These are phyloP conservation scores for Phaethornis superciliosus DNA, from an alignment of 2,113 vertebrate genomes.

Conservation along the genomic window DNA sequence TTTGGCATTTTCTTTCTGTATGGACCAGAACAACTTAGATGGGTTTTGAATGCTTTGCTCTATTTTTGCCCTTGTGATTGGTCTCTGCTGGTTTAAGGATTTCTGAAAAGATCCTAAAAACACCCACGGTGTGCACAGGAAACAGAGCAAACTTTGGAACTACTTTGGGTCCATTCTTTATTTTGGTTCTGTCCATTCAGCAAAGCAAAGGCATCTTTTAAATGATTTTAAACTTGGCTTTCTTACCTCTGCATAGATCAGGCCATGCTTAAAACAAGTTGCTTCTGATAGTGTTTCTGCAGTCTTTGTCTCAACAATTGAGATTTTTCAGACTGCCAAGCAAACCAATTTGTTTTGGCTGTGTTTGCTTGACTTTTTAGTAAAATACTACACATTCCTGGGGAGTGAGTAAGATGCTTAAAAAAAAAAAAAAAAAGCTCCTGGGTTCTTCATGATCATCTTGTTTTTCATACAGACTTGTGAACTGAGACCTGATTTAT, in stretches of 20 bases:
- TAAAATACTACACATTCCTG: slow-evolving; percentile 75
- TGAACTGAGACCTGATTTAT: slow-evolving; percentile 8
- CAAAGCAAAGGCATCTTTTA: slow-evolving; percentile 27
- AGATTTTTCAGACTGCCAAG: slow-evolving; percentile 62
- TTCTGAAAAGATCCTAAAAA: neutral
- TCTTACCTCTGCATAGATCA: neutral
- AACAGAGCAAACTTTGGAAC: neutral
- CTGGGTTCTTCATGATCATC: slow-evolving; percentile 55
- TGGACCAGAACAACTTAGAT: neutral
- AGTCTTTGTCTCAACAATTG: slow-evolving; percentile 55
- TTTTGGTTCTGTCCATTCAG: slow-evolving; percentile 42
- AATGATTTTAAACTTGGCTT: neutral
- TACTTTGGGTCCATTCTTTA: neutral
- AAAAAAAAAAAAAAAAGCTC: slow-evolving; percentile 39
- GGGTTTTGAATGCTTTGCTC: neutral
- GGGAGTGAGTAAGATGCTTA: slow-evolving; percentile 66
- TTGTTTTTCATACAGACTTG: slow-evolving; percentile 63
- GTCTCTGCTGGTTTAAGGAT: slow-evolving; percentile 10
- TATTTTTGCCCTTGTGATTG: neutral
- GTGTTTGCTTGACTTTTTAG: slow-evolving; percentile 29
- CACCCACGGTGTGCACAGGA: neutral
- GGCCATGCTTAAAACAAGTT: slow-evolving; percentile 7
- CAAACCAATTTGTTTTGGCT: slow-evolving; percentile 71
- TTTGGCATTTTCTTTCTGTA: neutral
- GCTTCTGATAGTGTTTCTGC: slow-evolving; percentile 20